These are phyloP conservation scores for Eulemur rubriventer DNA, from an alignment of 2,797 vertebrate species.

Conservation along the genomic window DNA sequence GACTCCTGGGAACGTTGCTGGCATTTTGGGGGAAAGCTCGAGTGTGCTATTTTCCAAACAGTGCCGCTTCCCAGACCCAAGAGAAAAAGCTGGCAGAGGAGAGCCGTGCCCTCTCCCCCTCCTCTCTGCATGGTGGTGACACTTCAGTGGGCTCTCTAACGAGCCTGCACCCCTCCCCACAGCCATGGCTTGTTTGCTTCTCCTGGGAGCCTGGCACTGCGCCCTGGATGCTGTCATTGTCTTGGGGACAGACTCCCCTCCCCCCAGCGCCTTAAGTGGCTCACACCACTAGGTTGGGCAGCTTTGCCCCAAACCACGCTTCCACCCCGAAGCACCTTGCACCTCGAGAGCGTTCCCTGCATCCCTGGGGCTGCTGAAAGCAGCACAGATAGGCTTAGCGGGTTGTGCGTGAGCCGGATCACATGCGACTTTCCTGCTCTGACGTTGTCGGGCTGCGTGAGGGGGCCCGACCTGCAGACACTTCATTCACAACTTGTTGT, in stretches of 20 bases:
- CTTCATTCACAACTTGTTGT: conserved; percentile 80
- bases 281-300: background rate
- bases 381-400: fast-evolving
- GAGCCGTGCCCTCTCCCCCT: background rate
- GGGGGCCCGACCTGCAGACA: conserved; percentile 70
- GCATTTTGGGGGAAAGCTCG: background rate
- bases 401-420: too few species aligned
- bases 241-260: conserved; percentile 68
- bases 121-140: background rate
- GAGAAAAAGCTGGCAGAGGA: conserved; percentile 31
- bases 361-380: background rate
- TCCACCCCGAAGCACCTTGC: background rate
- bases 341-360: background rate
- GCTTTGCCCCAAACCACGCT: background rate
- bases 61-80: background rate
- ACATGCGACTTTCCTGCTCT: background rate
- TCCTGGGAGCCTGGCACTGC: conserved; percentile 70
- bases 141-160: conserved; percentile 26
- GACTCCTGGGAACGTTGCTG: conserved; percentile 9
- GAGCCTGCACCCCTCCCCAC: conserved; percentile 42
- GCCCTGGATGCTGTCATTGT: conserved; percentile 78
- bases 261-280: background rate
- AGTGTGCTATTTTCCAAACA: background rate
- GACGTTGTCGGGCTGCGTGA: conserved; percentile 14
- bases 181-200: conserved; percentile 56